Percentiles rank a stretch among this genome's conserved stretches.
Conservation (phyloP, 2,888 invertebrate genomes). For the Mesoligia furuncula region DNA sequence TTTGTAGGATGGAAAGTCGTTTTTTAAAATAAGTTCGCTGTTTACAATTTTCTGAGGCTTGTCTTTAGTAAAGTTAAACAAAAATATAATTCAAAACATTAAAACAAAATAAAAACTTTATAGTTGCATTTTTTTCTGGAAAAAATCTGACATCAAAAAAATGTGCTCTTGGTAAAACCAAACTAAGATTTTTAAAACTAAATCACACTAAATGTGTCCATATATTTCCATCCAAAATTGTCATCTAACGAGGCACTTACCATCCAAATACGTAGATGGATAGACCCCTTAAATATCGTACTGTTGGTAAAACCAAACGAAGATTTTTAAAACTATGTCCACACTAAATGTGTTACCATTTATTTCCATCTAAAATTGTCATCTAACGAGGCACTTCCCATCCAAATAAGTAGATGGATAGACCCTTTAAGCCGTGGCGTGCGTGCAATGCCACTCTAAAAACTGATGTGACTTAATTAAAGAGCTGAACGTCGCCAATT, state of each 20-base stretch:
- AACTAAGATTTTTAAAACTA: neutral
- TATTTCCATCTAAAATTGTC: conserved; percentile 27
- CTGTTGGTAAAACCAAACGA: neutral
- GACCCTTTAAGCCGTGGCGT: conserved; percentile 39
- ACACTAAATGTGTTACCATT: conserved; percentile 3
- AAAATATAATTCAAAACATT: too few species aligned
- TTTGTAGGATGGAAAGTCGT: neutral
- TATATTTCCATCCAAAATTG: conserved; percentile 22
- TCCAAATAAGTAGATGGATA: conserved; percentile 50
- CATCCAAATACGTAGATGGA: conserved; percentile 49
- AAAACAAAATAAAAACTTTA: neutral
- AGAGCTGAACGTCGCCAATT: conserved; percentile 88
- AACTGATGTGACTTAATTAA: conserved; percentile 88
- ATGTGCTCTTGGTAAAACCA: neutral
- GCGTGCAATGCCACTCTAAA: conserved; percentile 77
- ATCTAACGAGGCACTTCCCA: conserved; percentile 39
- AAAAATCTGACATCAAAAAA: neutral
- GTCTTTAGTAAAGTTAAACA: neutral
- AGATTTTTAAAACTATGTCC: neutral
- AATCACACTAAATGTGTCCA: neutral
- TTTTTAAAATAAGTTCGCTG: neutral
- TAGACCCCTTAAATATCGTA: conserved; percentile 16
- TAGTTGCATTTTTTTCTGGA: neutral
- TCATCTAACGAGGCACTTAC: conserved; percentile 40
- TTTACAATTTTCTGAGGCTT: neutral